Base-by-base conservation (phyloP, 2,113 vertebrate genomes). In the Benitochromis conjunctus region DNA sequence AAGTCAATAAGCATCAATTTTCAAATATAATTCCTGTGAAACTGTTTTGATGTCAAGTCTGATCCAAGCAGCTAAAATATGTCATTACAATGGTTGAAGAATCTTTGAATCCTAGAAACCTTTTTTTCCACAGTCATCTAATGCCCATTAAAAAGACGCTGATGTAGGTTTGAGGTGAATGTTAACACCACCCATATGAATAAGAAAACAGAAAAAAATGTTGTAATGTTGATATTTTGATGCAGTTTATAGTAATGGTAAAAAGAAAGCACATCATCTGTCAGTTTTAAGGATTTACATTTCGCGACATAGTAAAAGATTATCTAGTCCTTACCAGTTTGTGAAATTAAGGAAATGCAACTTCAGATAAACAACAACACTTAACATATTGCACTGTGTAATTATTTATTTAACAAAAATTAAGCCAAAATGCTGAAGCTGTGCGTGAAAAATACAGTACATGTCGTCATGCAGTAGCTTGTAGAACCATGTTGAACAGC, bases 111-210 rank as follows among this genome's bases (percentile, higher is more conserved):
- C 5, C 36, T 36, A 43, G 13, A 62, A 41, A 79, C 53, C 31
- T 34, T 18, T 11, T n/a, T 29, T 31, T 29, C 21, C 21, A 14
- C 38, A 71, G 5, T 53, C 51, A 64, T 43, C 54, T 38, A 64
- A 56, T 51, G 48, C 24, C 79, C 53, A 82, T 21, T 74, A 86
- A 74, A 5, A 82, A 71, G 13, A 34, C 24, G 31, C 7, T 19
- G 4, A 18, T 41, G 38, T 48, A 41, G 76, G 3, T 41, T 79
- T 80, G 26, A 69, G 51, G 24, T 79, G n/a, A 36, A 66, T 76
- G 19, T 34, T 62, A 76, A 66, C 16, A 48, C n/a, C 8, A 62
- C 5, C 12, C 16, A 43, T 43, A 9, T 9, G 12, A 38, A 69
- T 69, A 24, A 43, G 19, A 69, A 21, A 43, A 24, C n/a, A 14